A percentile compares a stretch with the other conserved stretches of the same genome.
Conservation (phyloP, 2,113 vertebrate species). For the Columba janthina region DNA sequence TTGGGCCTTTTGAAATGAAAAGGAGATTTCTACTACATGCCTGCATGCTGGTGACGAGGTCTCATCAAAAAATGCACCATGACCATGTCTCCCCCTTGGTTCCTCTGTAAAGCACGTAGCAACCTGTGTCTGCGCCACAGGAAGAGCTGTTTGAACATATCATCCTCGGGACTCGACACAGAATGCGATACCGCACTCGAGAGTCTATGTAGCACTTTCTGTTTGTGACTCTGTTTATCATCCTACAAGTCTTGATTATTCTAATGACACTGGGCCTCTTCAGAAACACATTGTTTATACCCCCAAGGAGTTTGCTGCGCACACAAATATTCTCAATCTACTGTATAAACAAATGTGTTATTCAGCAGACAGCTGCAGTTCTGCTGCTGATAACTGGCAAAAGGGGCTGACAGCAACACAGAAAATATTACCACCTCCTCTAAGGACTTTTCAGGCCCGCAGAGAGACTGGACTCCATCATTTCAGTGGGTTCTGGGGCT, state of each 20-base stretch:
- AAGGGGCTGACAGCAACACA: neutral
- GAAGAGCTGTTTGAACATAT: slow-evolving; percentile 39
- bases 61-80: slow-evolving; percentile 48
- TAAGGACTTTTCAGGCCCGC: neutral
- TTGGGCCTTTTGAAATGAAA: neutral
- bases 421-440: neutral
- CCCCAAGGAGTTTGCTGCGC: slow-evolving; percentile 57
- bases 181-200: neutral
- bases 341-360: slow-evolving; percentile 72
- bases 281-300: slow-evolving; percentile 62
- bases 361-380: slow-evolving; percentile 53
- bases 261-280: slow-evolving; percentile 61
- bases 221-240: slow-evolving; percentile 62
- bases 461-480: neutral
- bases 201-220: neutral
- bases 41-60: neutral
- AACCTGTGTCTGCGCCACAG: slow-evolving; percentile 30
- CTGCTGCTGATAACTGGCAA: slow-evolving; percentile 42
- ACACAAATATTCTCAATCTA: slow-evolving; percentile 60
- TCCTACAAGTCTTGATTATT: slow-evolving; percentile 69
- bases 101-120: neutral
- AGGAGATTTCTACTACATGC: neutral
- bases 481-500: neutral
- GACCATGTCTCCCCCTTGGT: slow-evolving; percentile 20
- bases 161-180: neutral